Base-by-base conservation (phyloP, 2,888 invertebrate genomes). In the Aporophyla nigra region DNA sequence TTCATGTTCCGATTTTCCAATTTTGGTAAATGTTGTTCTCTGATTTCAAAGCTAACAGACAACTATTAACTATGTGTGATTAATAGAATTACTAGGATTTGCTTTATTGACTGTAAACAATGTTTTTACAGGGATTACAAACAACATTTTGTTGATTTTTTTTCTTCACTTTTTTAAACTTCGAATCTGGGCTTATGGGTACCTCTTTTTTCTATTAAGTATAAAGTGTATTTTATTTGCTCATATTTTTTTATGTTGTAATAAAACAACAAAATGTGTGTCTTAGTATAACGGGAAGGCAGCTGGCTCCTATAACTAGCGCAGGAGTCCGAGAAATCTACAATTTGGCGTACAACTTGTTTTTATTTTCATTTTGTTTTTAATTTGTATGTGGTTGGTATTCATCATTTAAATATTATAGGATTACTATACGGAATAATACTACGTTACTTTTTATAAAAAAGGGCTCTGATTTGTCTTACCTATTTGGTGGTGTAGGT, bases 41-140 rank as follows among this genome's bases (percentile, higher is more conserved):
- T 58, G 51, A 66, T 85, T 67, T 74, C 70, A 81, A 80, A 85
- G 62, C 19, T 5, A 68, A 12, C 59, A 19, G 59, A 24, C 56
- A 24, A 70, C 19, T 43, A 40, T 70, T 49, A 53, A 56, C 49
- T 62, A 5, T 1, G 72, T 27, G n/a, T 62, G 43, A 46, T 58
- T 46, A 51, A 43, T 51, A 43, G 14, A 33, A 2, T 14, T 40
- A 12, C 19, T 27, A 56, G 0, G 9, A 46, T 33, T 67, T 67
- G 7, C 0, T 58, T 54, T 51, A 63, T 53, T 33, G 33, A 49
- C 19, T 40, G 16, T 16, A 21, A 65, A n/a, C 7, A 40, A 49
- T 61, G 21, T 33, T 71, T 71, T 9, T 21, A 7, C 10, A 12
- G 58, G 16, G n/a, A 49, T 49, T 59, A 19, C 12, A 43, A 78